Evolutionary conservation across 2,888 invertebrate species (phyloP).

Genomic region (Chrysodeixis includens): DNA sequence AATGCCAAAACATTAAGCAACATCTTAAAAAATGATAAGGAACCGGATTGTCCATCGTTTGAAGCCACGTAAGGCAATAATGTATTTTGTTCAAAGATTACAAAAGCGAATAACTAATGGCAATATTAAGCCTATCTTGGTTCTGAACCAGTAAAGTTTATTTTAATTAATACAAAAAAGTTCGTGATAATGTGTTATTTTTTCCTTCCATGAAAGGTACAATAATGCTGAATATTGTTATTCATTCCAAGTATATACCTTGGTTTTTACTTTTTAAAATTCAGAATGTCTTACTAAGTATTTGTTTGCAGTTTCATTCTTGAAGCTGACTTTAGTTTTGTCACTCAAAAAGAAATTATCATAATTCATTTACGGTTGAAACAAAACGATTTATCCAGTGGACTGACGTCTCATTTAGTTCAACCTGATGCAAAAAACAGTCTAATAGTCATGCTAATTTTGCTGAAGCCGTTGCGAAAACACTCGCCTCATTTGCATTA

Average conservation of each 20-base stretch:
- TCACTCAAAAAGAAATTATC: conserved; percentile 59
- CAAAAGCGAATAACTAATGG: conserved; percentile 36
- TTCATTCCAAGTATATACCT: not conserved
- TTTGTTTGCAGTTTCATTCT: conserved; percentile 30
- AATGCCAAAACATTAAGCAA: conserved; percentile 50
- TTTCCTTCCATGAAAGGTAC: not conserved
- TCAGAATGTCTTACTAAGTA: not conserved
- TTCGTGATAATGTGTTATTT: not conserved
- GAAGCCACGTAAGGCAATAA: conserved; percentile 36
- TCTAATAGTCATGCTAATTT: conserved; percentile 81
- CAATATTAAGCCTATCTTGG: conserved; percentile 6
- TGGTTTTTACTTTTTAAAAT: not conserved
- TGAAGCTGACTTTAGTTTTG: conserved; percentile 33
- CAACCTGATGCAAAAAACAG: conserved; percentile 73
- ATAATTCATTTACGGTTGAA: conserved; percentile 54
- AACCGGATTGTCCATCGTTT: conserved; percentile 46
- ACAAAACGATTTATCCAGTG: conserved; percentile 63
- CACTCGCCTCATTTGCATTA: conserved; percentile 82
- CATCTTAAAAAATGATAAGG: conserved; percentile 42
- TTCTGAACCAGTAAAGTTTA: not conserved
- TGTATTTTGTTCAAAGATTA: conserved; percentile 41
- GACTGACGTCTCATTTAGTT: conserved; percentile 78
- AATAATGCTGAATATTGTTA: conserved; percentile 2
- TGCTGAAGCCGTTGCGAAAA: conserved; percentile 76
- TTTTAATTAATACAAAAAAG: conserved; percentile 3